Percentiles rank a stretch among this genome's conserved stretches.
Evolutionary conservation across 2,113 vertebrate species (phyloP).

Genomic region (Crotalus helleri): DNA sequence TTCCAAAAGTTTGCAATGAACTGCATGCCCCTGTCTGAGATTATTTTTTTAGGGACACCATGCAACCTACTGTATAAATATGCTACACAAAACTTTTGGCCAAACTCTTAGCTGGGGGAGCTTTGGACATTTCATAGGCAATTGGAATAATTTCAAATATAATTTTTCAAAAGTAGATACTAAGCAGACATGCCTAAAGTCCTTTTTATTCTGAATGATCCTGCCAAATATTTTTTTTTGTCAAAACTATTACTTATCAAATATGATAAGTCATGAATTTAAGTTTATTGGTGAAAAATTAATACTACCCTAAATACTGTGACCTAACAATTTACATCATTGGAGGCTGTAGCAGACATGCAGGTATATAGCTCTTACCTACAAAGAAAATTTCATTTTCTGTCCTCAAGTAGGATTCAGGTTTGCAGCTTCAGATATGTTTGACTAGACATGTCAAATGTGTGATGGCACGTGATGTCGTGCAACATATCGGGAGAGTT

Average conservation of each 20-base stretch:
- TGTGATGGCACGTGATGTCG: no score
- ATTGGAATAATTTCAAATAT: constrained; percentile 21
- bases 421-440: neutral
- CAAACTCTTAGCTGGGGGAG: no score
- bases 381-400: neutral
- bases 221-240: constrained; percentile 18
- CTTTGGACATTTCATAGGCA: neutral
- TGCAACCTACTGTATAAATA: no score
- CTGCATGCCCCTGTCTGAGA: no score
- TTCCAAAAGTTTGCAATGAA: no score
- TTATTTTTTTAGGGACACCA: no score
- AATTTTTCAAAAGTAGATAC: neutral
- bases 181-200: constrained; percentile 17
- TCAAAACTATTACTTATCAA: neutral
- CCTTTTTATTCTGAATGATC: neutral
- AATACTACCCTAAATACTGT: neutral
- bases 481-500: no score
- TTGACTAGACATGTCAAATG: no score
- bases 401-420: neutral
- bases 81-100: no score
- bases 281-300: neutral
- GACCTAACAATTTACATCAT: neutral
- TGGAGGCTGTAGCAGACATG: neutral
- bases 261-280: neutral
- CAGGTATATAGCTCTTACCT: neutral